Evolutionary conservation across 2,888 invertebrate species (phyloP), one percentile per base, ranked within the genome.

Genomic region (Acronicta leporina): DNA sequence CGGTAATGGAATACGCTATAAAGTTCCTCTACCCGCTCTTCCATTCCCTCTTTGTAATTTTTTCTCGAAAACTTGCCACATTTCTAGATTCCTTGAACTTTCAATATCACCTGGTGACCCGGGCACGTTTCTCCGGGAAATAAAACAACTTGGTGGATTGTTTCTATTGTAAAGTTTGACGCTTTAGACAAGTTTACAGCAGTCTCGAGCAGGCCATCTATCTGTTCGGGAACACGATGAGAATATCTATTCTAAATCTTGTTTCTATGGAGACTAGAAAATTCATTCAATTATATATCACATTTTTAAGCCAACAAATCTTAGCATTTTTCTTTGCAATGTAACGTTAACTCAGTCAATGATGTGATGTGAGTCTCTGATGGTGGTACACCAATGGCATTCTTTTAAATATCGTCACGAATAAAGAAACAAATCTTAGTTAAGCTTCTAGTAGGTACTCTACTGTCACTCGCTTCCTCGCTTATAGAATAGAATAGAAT

Each of bases 131-230:
- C 16, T 43, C 10, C 5, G 4, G 5, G 16, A 43, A 30, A 51
- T 42, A 51, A 33, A 43, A 33, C 43, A 43, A 13, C 30, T 30
- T 30, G 27, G 1, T 15, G 30, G 6, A 15, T 42, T 33, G 15
- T 15, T 51, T 51, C 43, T 33, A 33, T 51, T 43, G n/a, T n/a
- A 30, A 51, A 43, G 51, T 51, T 51, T 51, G 33, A 43, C 20
- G 13, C 43, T 51, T 33, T 16, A 43, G 43, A 33, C 15, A n/a
- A 33, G 15, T 51, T 51, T 51, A 43, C 51, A 43, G 43, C 42
- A 25, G 25, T 27, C 13, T 38, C 7, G 38, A 38, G 38, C n/a
- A 38, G n/a, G n/a, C 6, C 27, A 50, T 50, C 50, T 50, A 41
- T 41, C 25, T 41, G 41, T 41, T 41, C 30, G 11, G 41, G 13